These are phyloP conservation scores for Enhydra lutris DNA, from an alignment of 2,113 vertebrate genomes.

Conservation along the genomic window DNA sequence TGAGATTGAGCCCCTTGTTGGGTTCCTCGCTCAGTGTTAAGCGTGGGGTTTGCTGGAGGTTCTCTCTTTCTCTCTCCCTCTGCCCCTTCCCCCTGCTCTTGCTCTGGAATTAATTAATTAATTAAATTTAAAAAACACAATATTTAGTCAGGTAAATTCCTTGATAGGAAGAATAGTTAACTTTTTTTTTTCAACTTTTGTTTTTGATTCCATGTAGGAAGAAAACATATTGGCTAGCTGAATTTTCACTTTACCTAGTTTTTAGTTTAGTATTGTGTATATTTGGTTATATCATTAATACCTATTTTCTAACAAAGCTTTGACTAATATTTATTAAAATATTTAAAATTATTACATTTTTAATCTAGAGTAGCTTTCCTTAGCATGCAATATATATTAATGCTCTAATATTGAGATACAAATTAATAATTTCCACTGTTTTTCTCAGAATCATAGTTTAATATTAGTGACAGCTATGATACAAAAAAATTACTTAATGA, in stretches of 20 bases:
- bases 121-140: not conserved
- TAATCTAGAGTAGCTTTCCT: not conserved
- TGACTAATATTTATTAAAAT: not conserved
- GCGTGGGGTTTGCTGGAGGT: not conserved
- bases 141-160: not conserved
- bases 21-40: not conserved
- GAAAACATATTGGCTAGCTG: not conserved
- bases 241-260: not conserved
- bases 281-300: not conserved
- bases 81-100: not conserved
- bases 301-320: not conserved
- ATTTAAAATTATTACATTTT: not conserved
- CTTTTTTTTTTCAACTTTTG: not conserved
- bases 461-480: not conserved
- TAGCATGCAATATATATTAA: not conserved
- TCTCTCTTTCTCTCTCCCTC: not conserved
- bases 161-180: not conserved
- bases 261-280: not conserved
- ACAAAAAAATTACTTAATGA: not conserved
- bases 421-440: not conserved
- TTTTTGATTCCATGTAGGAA: not conserved
- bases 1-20: not conserved
- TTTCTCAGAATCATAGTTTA: not conserved
- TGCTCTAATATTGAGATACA: not conserved
- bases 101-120: not conserved